These are phyloP conservation scores for Penaeus monodon DNA, from an alignment of 2,888 invertebrate genomes.

Conservation along the genomic window DNA sequence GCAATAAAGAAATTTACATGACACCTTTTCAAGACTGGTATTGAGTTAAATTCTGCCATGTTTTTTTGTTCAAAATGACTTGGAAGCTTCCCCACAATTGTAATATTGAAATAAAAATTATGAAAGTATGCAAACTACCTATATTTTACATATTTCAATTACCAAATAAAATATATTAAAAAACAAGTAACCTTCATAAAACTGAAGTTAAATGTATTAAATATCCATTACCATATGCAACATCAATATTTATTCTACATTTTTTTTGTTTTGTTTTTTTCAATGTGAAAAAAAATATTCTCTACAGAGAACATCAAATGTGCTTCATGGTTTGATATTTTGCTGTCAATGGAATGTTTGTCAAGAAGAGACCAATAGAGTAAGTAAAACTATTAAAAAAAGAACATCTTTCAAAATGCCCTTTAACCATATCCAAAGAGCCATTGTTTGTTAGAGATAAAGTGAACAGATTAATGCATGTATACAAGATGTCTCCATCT, in stretches of 20 bases:
- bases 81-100: constrained; percentile 13
- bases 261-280: constrained; percentile 18
- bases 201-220: constrained; percentile 51
- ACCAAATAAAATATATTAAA: constrained; percentile 32
- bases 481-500: too few relatives aligned
- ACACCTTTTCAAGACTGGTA: too few relatives aligned
- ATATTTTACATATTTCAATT: constrained; percentile 25
- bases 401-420: too few relatives aligned
- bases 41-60: too few relatives aligned
- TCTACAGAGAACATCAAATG: constrained; percentile 44
- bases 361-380: neutral
- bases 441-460: too few relatives aligned
- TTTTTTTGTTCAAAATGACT: neutral
- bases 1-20: too few relatives aligned
- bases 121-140: constrained; percentile 9
- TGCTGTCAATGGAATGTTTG: constrained; percentile 5
- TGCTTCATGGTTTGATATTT: constrained; percentile 37
- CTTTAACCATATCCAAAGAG: too few relatives aligned
- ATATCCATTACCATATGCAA: constrained; percentile 49
- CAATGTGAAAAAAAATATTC: constrained; percentile 48
- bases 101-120: constrained; percentile 17
- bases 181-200: constrained; percentile 52
- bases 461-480: too few relatives aligned
- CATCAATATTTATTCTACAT: constrained; percentile 42
- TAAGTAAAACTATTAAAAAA: too few relatives aligned